A percentile compares a stretch with the other conserved stretches of the same genome.
These are phyloP conservation scores for Anolis apletophallus DNA, from an alignment of 2,797 vertebrate species.

Conservation along the genomic window DNA sequence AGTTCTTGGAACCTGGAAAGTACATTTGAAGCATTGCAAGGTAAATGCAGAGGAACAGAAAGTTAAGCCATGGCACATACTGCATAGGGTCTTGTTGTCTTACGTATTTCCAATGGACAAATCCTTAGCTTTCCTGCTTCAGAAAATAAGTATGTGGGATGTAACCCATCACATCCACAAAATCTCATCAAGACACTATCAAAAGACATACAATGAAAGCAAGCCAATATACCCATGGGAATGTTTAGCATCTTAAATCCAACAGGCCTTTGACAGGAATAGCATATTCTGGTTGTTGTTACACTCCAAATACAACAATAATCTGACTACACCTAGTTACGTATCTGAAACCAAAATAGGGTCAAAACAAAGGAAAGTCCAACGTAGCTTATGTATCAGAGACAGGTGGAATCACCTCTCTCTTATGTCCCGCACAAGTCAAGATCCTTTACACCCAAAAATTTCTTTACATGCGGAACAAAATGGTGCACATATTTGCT, in stretches of 20 bases:
- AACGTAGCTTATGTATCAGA: too few species aligned
- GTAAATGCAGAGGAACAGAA: background rate
- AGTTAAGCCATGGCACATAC: background rate
- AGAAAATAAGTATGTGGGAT: background rate
- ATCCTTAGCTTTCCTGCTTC: background rate
- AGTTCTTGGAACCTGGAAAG: slow-evolving; percentile 49
- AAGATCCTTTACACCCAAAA: too few species aligned
- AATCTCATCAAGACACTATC: background rate
- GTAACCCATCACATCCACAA: background rate
- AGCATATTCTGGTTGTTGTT: too few species aligned
- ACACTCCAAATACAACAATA: too few species aligned
- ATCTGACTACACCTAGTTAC: too few species aligned
- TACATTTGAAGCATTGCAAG: background rate
- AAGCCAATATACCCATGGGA: background rate
- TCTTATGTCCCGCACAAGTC: too few species aligned
- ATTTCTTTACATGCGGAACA: too few species aligned
- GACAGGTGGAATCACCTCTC: too few species aligned
- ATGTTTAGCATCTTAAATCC: background rate
- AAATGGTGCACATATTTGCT: too few species aligned
- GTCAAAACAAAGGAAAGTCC: too few species aligned
- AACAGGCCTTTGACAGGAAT: background rate
- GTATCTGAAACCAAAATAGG: too few species aligned
- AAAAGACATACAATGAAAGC: background rate
- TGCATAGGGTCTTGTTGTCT: slow-evolving; percentile 12
- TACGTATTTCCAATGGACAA: background rate